Conservation (phyloP, 2,888 invertebrate species). For the Oscheius sp. region DNA sequence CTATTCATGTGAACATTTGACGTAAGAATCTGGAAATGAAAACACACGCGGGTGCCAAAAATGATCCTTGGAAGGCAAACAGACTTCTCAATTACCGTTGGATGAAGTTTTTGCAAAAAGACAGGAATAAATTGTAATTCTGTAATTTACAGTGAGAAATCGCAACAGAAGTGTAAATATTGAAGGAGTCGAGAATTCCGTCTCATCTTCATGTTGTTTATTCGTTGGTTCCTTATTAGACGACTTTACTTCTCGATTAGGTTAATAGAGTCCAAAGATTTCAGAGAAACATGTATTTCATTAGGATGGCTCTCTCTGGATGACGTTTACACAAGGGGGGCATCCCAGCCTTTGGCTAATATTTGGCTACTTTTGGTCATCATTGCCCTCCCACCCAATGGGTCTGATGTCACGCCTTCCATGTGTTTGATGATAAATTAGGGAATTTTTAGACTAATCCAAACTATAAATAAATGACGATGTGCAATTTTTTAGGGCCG, state of each 20-base stretch:
- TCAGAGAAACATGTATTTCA: constrained; percentile 22
- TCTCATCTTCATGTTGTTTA: not conserved
- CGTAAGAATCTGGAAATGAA: constrained; percentile 18
- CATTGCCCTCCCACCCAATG: constrained; percentile 16
- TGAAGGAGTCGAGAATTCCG: too few relatives aligned
- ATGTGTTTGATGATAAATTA: not conserved
- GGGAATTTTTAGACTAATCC: not conserved
- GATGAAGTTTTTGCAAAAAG: not conserved
- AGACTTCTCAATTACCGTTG: not conserved
- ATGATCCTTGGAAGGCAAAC: not conserved
- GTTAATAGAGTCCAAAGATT: constrained; percentile 17
- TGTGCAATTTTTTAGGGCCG: not conserved
- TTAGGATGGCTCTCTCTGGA: constrained; percentile 9
- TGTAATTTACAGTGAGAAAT: not conserved
- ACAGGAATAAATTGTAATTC: not conserved
- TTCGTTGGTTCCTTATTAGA: not conserved
- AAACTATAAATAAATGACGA: not conserved
- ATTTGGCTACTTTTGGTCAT: constrained; percentile 26
- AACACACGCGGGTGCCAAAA: constrained; percentile 17
- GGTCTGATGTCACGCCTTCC: constrained; percentile 20
- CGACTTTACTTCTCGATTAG: constrained; percentile 9
- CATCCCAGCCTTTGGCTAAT: constrained; percentile 16
- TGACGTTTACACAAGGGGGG: constrained; percentile 17
- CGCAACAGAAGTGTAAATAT: too few relatives aligned
- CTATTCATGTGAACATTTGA: constrained; percentile 27